Conservation (phyloP, 2,113 vertebrate species). For the Odocoileus hemionus region DNA sequence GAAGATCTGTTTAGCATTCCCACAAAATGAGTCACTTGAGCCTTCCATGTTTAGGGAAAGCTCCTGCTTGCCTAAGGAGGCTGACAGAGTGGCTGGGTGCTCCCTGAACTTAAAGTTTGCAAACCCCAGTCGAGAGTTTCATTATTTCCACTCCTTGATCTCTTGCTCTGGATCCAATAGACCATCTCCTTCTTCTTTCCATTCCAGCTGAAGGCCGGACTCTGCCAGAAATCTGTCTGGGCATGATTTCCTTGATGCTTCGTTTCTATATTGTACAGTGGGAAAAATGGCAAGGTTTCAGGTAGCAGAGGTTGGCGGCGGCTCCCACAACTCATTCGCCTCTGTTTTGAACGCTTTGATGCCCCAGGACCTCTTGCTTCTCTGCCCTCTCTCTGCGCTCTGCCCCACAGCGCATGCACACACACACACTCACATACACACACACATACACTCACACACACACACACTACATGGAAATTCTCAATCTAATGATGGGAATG, state of each 20-base stretch:
- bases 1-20: constrained; percentile 27
- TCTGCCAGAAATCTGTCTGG: background rate
- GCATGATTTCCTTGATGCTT: background rate
- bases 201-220: background rate
- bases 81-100: background rate
- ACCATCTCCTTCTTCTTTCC: background rate
- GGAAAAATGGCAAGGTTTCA: background rate
- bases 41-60: background rate
- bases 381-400: background rate
- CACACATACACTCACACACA: background rate
- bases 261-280: background rate
- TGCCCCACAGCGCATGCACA: background rate
- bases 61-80: background rate
- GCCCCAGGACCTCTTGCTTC: background rate
- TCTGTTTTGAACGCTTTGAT: background rate
- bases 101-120: background rate
- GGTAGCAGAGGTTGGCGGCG: background rate
- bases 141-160: constrained; percentile 19
- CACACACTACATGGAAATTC: background rate
- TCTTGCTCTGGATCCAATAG: background rate
- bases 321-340: background rate
- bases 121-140: background rate
- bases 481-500: background rate
- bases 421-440: background rate
- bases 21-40: constrained; percentile 6